Evolutionary conservation across 2,797 vertebrate species (phyloP), one percentile per base, ranked within the genome.

Genomic region (Lateolabrax maculatus): DNA sequence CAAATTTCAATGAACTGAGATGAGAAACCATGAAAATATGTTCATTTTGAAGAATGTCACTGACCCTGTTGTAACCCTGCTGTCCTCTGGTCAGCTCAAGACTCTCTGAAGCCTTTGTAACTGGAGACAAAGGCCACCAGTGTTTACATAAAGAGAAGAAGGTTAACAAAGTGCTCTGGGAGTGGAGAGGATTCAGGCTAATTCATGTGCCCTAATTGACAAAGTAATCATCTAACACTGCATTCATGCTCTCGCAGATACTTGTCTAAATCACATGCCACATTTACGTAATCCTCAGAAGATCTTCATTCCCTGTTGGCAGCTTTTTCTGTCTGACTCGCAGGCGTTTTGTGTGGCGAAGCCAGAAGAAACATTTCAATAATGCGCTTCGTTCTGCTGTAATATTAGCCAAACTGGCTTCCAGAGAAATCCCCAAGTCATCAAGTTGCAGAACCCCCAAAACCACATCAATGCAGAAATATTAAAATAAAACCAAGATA

Each of bases 261-360:
- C 84, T 64, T 25, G 82, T 83, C 90, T 81, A 75, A 89, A 88
- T 88, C 88, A 79, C 88, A 89, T 60, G 87, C 79, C 89, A 77
- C 78, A 53, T 90, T 87, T 85, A 85, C 62, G 86, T 90, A 91
- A 94, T 91, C 86, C 91, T 90, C 82, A 0, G 62, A 80, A 89
- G 89, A 92, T 89, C 89, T 85, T 46, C 25, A 31, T 43, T 85
- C 88, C 75, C 88, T 1, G 41, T 37, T 71, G 84, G 85, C 82
- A 53, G 79, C 56, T 46, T 56, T 61, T 75, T 81, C 74, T 46
- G 80, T 88, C 83, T 80, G 60, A 81, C 80, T 84, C 27, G 65
- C 61, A 55, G 49, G n/a, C 25, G 23, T 68, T 83, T 82, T 69
- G 53, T 27, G 44, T 44, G 62, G 71, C 19, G 12, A 58, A 82